Evolutionary conservation across 2,797 vertebrate genomes (phyloP), one percentile per base, ranked within the genome.

Genomic region (Dromococcyx pavoninus): DNA sequence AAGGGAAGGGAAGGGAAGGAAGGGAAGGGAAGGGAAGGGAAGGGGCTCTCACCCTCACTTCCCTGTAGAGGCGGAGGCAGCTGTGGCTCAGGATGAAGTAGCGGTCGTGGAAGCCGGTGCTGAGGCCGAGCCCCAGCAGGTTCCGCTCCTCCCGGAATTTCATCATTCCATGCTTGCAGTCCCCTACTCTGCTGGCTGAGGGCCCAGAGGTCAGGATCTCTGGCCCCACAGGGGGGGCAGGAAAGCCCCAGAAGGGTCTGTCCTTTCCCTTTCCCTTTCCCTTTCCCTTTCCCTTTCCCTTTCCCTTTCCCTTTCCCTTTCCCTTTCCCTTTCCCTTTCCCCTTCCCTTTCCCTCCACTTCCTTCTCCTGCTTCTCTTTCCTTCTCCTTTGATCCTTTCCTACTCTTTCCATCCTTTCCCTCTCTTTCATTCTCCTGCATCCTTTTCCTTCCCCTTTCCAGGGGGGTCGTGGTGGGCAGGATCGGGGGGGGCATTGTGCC

Each of bases 61-160:
- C 99, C 92, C 98, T 99, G 98, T 99, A 99, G 95, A 99, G 99
- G 71, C 99, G 98, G 32, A 99, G 98, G 11, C 98, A 98, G 89
- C 30, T 97, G 92, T 93, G 97, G 90, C 97, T 99, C 64, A 99
- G 98, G 94, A 99, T 99, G 95, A 99, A 99, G 97, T 99, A 99
- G 33, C 99, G 98, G 60, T 99, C 99, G 0, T 99, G 98, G 96
- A 99, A 99, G 95, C 98, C 98, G 0, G 98, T 97, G 58, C 97
- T 96, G 13, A 98, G 97, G 6, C 98, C 99, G 43, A 99, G 95
- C 17, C 98, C 98, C 91, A 99, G 96, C 61, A 99, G 96, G 96
- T 98, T 99, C 74, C 98, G 98, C 95, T 99, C 99, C 91, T 99
- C 99, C 7, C 98, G 97, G 95, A 99, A 99, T 91, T 99, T 99